Evolutionary conservation across 1,140 invertebrate species (phyloP).

Genomic region (Drosophila seguyi): DNA sequence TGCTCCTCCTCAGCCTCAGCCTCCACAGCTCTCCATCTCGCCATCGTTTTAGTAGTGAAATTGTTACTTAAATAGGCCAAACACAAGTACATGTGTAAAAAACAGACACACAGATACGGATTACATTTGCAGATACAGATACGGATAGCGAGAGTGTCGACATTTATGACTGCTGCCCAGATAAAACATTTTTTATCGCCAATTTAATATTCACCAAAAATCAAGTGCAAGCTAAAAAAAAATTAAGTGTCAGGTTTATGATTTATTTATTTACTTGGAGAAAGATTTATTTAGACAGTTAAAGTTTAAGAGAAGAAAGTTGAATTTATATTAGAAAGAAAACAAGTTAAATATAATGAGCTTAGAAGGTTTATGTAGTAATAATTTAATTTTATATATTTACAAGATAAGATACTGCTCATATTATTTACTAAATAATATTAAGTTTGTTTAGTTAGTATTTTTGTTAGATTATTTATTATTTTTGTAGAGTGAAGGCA

Average conservation of each 20-base stretch:
- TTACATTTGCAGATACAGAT: not conserved
- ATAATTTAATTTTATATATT: too few relatives aligned
- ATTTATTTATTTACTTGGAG: not conserved
- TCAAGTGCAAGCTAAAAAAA: conserved; percentile 17
- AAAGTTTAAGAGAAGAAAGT: too few relatives aligned
- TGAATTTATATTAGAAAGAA: not conserved
- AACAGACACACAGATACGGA: conserved; percentile 8
- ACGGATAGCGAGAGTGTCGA: conserved; percentile 45
- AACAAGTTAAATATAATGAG: not conserved
- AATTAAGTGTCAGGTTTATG: not conserved
- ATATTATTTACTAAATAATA: too few relatives aligned
- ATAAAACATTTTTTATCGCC: conserved; percentile 53
- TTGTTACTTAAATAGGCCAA: conserved; percentile 64
- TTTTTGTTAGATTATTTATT: too few relatives aligned
- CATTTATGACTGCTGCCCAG: conserved; percentile 52
- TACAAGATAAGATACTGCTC: too few relatives aligned
- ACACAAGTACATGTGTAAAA: conserved; percentile 34
- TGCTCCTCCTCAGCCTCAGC: conserved; percentile 1
- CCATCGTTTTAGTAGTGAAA: conserved; percentile 31
- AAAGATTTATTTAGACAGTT: not conserved
- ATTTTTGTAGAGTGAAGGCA: too few relatives aligned
- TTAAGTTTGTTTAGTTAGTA: too few relatives aligned
- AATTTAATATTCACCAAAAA: conserved; percentile 37
- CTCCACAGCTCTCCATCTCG: not conserved
- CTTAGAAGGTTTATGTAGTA: too few relatives aligned